Conservation (phyloP, 2,888 invertebrate genomes). For the Rotaria macrura region DNA sequence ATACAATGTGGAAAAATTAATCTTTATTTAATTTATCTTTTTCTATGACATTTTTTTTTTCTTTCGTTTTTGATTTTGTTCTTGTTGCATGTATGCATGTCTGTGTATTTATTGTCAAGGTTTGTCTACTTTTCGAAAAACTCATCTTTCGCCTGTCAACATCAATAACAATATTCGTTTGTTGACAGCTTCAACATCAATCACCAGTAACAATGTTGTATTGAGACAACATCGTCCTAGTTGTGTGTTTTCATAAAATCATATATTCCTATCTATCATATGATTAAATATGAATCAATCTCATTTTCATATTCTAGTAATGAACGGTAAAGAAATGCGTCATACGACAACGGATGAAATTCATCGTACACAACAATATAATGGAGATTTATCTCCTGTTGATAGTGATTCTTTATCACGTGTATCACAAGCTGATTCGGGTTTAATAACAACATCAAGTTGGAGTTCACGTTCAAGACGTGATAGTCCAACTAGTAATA, state of each 20-base stretch:
- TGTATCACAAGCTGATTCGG: conserved; percentile 12
- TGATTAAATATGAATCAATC: neutral
- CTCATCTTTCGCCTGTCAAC: conserved; percentile 8
- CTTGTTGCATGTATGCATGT: conserved; percentile 1
- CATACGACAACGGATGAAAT: neutral
- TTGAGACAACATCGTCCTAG: conserved; percentile 4
- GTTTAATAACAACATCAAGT: conserved; percentile 1
- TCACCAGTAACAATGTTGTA: neutral
- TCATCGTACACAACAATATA: neutral
- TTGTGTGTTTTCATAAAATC: neutral
- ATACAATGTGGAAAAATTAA: neutral
- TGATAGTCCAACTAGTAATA: conserved; percentile 9
- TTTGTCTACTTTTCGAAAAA: neutral
- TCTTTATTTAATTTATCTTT: neutral
- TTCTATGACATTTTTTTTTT: neutral
- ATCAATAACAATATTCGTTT: neutral
- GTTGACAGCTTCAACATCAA: neutral
- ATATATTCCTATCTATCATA: neutral
- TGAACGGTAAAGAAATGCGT: neutral
- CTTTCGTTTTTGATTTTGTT: neutral
- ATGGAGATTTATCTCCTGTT: neutral
- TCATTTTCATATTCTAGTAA: neutral
- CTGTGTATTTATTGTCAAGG: neutral
- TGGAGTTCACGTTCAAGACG: conserved; percentile 3
- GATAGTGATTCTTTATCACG: conserved; percentile 17